These are phyloP conservation scores for Eilema sororculum DNA, from an alignment of 2,888 invertebrate genomes.

Conservation along the genomic window DNA sequence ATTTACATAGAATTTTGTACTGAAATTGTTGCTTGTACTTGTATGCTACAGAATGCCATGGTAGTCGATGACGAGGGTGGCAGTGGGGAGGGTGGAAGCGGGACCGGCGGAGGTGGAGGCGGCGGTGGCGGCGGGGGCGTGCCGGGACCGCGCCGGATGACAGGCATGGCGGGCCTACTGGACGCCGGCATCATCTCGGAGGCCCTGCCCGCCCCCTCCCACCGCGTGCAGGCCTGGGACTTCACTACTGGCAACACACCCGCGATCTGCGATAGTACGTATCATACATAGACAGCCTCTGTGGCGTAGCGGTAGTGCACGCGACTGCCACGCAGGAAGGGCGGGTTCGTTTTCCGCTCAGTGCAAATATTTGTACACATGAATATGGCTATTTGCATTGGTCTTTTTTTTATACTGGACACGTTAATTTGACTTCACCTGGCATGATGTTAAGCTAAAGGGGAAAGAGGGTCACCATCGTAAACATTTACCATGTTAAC, in stretches of 20 bases:
- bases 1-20: no score
- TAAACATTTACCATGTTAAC: no score
- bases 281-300: no score
- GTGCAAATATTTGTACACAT: no score
- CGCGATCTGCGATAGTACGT: constrained; percentile 90
- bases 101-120: constrained; percentile 41
- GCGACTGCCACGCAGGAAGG: no score
- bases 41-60: constrained; percentile 73
- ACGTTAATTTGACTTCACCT: no score
- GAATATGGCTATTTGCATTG: no score
- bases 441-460: no score
- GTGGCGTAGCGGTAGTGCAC: no score
- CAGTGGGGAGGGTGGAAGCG: constrained; percentile 39
- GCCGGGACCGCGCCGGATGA: constrained; percentile 63
- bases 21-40: neutral
- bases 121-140: constrained; percentile 55
- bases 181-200: constrained; percentile 82
- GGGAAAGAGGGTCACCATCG: no score
- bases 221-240: constrained; percentile 95
- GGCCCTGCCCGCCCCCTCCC: constrained; percentile 89
- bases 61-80: constrained; percentile 80
- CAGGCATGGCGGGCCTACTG: constrained; percentile 75
- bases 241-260: constrained; percentile 91
- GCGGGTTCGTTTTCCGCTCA: no score
- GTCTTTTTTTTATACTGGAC: no score